phyloP scores from a whole-genome alignment of 1,140 invertebrate genomes.

The Psix sp. region DNA sequence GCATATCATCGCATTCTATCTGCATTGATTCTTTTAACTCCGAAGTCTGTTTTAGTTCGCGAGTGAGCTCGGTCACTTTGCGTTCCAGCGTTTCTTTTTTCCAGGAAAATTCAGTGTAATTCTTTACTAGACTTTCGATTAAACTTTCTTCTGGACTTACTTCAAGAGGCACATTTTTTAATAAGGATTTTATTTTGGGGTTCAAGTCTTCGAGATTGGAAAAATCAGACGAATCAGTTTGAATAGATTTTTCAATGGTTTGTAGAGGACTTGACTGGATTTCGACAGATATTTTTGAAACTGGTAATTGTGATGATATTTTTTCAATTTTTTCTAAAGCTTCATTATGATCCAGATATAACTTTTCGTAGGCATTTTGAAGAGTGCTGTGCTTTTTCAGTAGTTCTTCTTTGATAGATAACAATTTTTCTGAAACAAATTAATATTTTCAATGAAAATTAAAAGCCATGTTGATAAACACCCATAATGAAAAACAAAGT shows the following conservation, averaged over 20 bases:
- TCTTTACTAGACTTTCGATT: conserved; percentile 66
- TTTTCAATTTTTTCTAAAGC: conserved; percentile 61
- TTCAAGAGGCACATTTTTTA: conserved; percentile 65
- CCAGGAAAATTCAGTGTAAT: conserved; percentile 69
- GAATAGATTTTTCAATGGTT: conserved; percentile 31
- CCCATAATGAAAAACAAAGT: too few relatives aligned
- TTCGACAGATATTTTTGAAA: conserved; percentile 4
- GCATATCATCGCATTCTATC: conserved; percentile 70
- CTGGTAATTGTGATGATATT: conserved; percentile 13
- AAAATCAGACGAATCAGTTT: conserved; percentile 27
- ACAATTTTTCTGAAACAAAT: conserved; percentile 76
- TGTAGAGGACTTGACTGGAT: conserved; percentile 8
- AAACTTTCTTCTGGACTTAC: conserved; percentile 58
- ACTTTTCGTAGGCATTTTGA: conserved; percentile 70
- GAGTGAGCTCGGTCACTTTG: conserved; percentile 67
- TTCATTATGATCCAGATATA: conserved; percentile 72
- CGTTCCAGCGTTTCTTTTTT: conserved; percentile 73
- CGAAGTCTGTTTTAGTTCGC: conserved; percentile 66
- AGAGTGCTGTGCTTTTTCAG: conserved; percentile 77
- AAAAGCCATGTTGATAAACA: too few relatives aligned
- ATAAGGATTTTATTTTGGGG: conserved; percentile 64
- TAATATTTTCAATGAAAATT: not conserved
- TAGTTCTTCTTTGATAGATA: conserved; percentile 81
- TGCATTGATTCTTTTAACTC: conserved; percentile 69
- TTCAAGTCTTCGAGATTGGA: conserved; percentile 26